Evolutionary conservation across 2,888 invertebrate genomes (phyloP), one percentile per base, ranked within the genome.

Genomic region (Aphidius colemani): DNA sequence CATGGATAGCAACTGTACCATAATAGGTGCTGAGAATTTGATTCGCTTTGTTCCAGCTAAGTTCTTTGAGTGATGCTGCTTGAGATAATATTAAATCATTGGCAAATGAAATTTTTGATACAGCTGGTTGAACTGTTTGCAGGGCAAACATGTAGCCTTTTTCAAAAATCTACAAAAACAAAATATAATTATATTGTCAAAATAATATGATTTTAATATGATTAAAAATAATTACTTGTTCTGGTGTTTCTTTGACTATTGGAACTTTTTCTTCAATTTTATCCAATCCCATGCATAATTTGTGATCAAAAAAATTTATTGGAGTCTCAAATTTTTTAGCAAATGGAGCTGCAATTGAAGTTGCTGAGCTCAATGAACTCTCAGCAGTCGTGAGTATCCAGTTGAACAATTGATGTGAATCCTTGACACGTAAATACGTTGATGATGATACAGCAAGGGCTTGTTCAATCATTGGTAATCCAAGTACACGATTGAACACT

Each of bases 31-130:
- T 87, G 56, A 91, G 84, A 59, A 91, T 86, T 57, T 88, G 86
- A 78, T 90, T 91, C 11, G 90, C 89, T 73, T 89, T 90, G 63
- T 88, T 87, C 90, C 90, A 90, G 61, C 90, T 89, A 2, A 88
- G 81, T 73, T 89, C 88, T 79, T 89, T 89, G 10, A 90, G 83
- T 0, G 87, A 88, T 18, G 86, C 82, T 0, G 90, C 90, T 71
- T 87, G 88, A 66, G 86, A 84, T 68, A 85, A 84, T 0, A 87
- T 86, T 1, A 83, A 82, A 0, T 82, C 83, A 56, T 85, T 85
- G 0, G 85, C 86, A 30, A 83, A 83, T 64, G 80, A 81, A 44
- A 88, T 85, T 82, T 85, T 80, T 0, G 68, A 72, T 53, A 75
- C 69, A 6, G 78, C 75, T 10, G 78, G 78, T 58, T 70, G 65